Base-by-base conservation (phyloP, 2,113 vertebrate genomes). In the Galemys pyrenaicus region DNA sequence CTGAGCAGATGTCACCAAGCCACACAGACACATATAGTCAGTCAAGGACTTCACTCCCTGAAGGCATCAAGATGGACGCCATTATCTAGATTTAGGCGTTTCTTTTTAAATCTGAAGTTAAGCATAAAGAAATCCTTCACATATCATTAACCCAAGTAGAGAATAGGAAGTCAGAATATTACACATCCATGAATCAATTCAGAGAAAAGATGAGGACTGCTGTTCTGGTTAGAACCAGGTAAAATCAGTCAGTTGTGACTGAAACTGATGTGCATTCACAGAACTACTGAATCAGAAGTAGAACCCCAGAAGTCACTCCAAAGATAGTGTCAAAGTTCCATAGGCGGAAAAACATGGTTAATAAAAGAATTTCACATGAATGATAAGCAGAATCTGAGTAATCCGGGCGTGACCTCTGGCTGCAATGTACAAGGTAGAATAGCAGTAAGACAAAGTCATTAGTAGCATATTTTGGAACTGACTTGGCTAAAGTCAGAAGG, bases 121-220 rank as follows among this genome's bases (percentile, higher is more conserved):
- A 35, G 67, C 73, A 92, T 5, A 85, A 67, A 93, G 90, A 96
- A 96, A 97, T 90, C 84, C 95, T 97, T 97, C 94, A 97, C 96
- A 96, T 92, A 37, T 64, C 95, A 96, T 97, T 97, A 97, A 87
- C 90, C 60, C 87, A 81, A 67, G 87, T 56, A 93, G 37, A 11
- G 90, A 74, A 94, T 13, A 81, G 85, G 51, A 94, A 94, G 79
- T 37, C 80, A 91, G 90, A 89, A 56, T 80, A 95, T 90, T 92
- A 80, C 68, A 92, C 62, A 85, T 93, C 84, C 75, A 68, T 93
- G 90, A 95, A 89, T 95, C 95, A 95, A 97, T 92, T 94, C 94
- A 73, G 49, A 70, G 81, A 88, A 95, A 92, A 87, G 79, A 96
- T 89, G 90, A 90, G 84, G 86, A 89, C 65, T 62, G 89, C 1